Evolutionary conservation across 2,113 vertebrate species (phyloP), one percentile per base, ranked within the genome.

Genomic region (Nipponia nippon): DNA sequence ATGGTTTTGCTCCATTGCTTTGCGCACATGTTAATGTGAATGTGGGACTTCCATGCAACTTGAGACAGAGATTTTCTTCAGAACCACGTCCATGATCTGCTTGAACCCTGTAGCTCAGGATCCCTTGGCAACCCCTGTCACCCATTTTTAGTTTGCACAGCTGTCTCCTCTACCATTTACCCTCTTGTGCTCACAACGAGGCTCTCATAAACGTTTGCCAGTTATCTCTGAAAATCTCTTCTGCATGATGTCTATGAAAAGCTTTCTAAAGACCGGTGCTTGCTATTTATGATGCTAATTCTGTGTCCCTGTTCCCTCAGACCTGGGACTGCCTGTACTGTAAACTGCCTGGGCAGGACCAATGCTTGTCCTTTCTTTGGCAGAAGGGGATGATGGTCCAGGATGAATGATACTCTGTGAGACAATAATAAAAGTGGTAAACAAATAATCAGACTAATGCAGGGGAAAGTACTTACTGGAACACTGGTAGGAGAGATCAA

Each of bases 171-270:
- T 83, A 15, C 26, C 30, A 61, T 61, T 79, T 52, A 56, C 10
- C 6, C 49, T 87, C 36, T 65, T 1, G 0, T 18, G 20, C n/a
- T 78, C 1, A 0, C 0, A 2, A 61, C 26, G 6, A 70, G 4
- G 14, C 21, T 75, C 26, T 67, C 69, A 9, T 42, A 78, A 83
- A 47, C 4, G 15, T 82, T 66, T 49, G 18, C 20, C 59, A 62
- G 1, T 42, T 58, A 46, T 47, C 50, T 83, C 44, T 87, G 38
- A 62, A 88, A 66, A 23, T 36, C 30, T 92, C 27, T 89, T 84
- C n/a, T 82, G 23, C 25, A 23, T 32, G 25, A 13, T 36, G n/a
- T 23, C 6, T 13, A 32, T 26, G 36, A 78, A 94, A 71, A 92
- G 11, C 27, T 81, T 70, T 73, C 46, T 69, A 22, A 88, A 72